Percentiles rank a stretch among this genome's conserved stretches.
Conservation (phyloP, 2,797 vertebrate species). For the Rallus crepitans region DNA sequence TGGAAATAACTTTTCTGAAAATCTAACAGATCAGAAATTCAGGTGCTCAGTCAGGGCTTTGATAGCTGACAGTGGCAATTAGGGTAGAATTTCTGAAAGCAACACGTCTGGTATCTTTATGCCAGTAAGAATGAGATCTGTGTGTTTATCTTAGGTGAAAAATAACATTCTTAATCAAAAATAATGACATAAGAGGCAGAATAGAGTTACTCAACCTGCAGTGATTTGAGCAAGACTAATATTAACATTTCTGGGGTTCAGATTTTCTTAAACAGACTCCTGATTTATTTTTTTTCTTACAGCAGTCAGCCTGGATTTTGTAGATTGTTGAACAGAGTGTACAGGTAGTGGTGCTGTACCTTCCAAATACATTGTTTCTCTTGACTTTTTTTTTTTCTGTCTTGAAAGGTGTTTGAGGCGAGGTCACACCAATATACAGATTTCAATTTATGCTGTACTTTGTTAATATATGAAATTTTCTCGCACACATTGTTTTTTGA, state of each 20-base stretch:
- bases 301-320: background rate
- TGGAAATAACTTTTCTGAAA: background rate
- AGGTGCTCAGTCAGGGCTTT: background rate
- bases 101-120: background rate
- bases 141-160: background rate
- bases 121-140: background rate
- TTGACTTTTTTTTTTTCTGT: background rate
- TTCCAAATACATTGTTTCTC: background rate
- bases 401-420: background rate
- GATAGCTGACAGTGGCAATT: background rate
- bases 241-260: background rate
- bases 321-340: background rate
- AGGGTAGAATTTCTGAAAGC: background rate
- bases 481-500: background rate
- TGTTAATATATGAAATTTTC: background rate
- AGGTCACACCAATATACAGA: background rate
- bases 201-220: background rate
- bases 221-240: background rate
- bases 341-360: background rate
- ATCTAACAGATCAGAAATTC: background rate
- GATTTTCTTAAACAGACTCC: background rate
- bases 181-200: background rate
- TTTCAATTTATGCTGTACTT: background rate
- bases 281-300: fast-evolving
- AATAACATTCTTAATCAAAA: background rate